phyloP scores from a whole-genome alignment of 2,888 invertebrate genomes.

The Tipula helvola region DNA sequence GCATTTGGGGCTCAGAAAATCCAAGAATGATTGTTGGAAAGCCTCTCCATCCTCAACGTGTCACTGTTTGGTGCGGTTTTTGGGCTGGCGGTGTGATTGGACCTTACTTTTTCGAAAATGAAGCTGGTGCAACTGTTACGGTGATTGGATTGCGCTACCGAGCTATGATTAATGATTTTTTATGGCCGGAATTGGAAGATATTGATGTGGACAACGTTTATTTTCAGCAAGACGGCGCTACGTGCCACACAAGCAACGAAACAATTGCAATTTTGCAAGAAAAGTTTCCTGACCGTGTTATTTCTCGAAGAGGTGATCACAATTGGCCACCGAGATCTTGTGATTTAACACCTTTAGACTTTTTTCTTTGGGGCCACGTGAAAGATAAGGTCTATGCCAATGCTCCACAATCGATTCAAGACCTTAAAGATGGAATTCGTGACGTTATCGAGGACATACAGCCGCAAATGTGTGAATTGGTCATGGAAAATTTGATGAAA shows the following conservation, averaged over 20 bases:
- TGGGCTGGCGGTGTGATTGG: slow-evolving; percentile 6
- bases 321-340: not conserved
- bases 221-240: slow-evolving; percentile 10
- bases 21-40: not conserved
- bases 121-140: not conserved
- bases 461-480: not conserved
- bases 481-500: no score
- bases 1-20: not conserved
- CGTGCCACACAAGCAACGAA: slow-evolving; percentile 5
- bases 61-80: slow-evolving; percentile 12
- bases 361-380: not conserved
- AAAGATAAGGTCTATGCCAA: not conserved
- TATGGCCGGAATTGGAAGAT: not conserved
- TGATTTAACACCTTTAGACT: not conserved
- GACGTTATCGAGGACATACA: not conserved
- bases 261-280: not conserved
- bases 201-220: slow-evolving; percentile 10
- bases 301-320: not conserved
- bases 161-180: slow-evolving; percentile 8
- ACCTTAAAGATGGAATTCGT: not conserved
- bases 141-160: slow-evolving; percentile 1
- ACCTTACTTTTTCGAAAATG: slow-evolving; percentile 5
- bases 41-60: slow-evolving; percentile 9
- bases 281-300: not conserved
- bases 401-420: not conserved